A percentile compares a stretch with the other conserved stretches of the same genome.
phyloP scores from a whole-genome alignment of 2,113 vertebrate genomes.

The Tyto alba region DNA sequence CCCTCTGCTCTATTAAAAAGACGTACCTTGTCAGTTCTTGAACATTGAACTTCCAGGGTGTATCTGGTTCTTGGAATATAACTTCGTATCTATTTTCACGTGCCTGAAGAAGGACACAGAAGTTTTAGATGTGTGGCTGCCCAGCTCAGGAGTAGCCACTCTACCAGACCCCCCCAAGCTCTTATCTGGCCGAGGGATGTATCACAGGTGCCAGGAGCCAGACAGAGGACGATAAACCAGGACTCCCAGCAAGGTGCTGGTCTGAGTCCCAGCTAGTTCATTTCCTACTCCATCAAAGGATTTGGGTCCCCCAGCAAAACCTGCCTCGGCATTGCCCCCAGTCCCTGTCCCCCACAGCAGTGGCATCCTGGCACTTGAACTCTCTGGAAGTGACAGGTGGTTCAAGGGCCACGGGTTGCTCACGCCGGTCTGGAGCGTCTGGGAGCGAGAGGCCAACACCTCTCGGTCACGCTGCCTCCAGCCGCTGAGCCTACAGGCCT shows the following conservation, averaged over 20 bases:
- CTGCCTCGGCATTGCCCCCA: not conserved
- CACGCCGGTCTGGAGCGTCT: not conserved
- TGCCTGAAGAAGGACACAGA: conserved; percentile 72
- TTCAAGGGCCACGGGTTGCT: not conserved
- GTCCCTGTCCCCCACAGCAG: fast-evolving
- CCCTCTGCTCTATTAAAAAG: not conserved
- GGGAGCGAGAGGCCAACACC: not conserved
- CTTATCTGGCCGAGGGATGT: not conserved
- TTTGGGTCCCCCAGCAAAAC: not conserved
- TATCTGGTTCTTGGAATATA: conserved; percentile 78
- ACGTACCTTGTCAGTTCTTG: conserved; percentile 75
- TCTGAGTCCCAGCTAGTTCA: not conserved
- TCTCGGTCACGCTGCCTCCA: not conserved
- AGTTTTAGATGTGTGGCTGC: not conserved
- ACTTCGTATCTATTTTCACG: conserved; percentile 77
- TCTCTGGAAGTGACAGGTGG: not conserved
- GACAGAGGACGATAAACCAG: not conserved
- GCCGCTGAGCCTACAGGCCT: not conserved
- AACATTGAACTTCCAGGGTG: conserved; percentile 81
- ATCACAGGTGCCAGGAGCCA: not conserved
- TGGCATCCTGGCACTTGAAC: not conserved
- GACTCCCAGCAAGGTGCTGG: not conserved
- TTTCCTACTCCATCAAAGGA: not conserved
- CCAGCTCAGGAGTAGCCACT: not conserved
- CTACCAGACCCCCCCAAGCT: not conserved